Evolutionary conservation across 2,888 invertebrate species (phyloP).

Genomic region (Apamea crenata): DNA sequence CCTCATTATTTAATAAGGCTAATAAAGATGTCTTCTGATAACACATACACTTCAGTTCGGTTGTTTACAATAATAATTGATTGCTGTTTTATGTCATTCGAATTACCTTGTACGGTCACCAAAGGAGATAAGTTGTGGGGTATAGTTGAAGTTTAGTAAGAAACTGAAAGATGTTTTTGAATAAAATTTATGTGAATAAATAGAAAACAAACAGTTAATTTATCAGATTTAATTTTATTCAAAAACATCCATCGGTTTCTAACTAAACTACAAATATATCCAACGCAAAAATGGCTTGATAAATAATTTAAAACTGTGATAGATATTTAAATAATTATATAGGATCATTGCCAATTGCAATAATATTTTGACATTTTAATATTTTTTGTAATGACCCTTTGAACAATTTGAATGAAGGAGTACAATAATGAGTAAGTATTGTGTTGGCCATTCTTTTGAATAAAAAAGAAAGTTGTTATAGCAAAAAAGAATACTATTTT

Average conservation of each 20-base stretch:
- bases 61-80: constrained; percentile 30
- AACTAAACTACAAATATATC: no score
- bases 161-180: no score
- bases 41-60: neutral
- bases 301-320: no score
- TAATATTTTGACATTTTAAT: neutral
- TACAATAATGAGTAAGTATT: neutral
- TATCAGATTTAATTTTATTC: no score
- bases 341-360: neutral
- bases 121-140: no score
- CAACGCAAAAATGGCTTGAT: no score
- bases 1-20: constrained; percentile 21
- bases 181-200: no score
- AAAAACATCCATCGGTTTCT: no score
- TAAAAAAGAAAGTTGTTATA: neutral
- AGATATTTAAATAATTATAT: neutral
- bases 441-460: neutral
- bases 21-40: constrained; percentile 31
- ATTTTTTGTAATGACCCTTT: neutral
- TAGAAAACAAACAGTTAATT: no score
- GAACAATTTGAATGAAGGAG: no score
- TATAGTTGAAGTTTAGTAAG: no score
- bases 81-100: neutral
- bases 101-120: neutral
- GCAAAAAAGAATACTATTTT: neutral